phyloP scores from a whole-genome alignment of 2,113 vertebrate species.

The Crotalus helleri region DNA sequence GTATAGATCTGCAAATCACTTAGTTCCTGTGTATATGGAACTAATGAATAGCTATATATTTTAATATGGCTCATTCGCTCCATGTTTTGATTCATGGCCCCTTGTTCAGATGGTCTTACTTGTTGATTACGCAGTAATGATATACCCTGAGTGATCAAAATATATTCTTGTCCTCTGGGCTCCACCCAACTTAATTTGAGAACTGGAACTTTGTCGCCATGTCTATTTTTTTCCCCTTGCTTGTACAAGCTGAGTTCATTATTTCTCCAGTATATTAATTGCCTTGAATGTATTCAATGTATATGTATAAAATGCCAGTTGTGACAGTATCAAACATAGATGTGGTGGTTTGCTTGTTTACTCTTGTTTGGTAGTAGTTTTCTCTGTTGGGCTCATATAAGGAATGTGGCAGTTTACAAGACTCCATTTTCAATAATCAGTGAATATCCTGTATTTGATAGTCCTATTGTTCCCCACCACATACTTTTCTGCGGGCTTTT shows the following conservation, averaged over 20 bases:
- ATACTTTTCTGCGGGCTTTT: not conserved
- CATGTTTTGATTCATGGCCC: not conserved
- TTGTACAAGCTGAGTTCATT: not conserved
- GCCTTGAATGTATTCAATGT: not conserved
- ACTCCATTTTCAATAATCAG: not conserved
- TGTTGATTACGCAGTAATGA: not conserved
- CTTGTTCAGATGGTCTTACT: not conserved
- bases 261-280: not conserved
- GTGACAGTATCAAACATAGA: not conserved
- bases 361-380: not conserved
- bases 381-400: not conserved
- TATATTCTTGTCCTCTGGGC: not conserved
- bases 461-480: accelerated
- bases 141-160: not conserved
- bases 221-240: not conserved
- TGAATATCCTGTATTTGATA: not conserved
- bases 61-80: not conserved
- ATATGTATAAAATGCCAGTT: not conserved
- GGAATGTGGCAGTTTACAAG: not conserved
- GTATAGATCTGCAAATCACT: not conserved
- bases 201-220: not conserved
- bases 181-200: not conserved
- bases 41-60: not conserved
- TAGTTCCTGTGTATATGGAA: not conserved
- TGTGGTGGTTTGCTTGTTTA: not conserved